These are phyloP conservation scores for Sitodiplosis mosellana DNA, from an alignment of 1,140 invertebrate genomes.

Conservation along the genomic window DNA sequence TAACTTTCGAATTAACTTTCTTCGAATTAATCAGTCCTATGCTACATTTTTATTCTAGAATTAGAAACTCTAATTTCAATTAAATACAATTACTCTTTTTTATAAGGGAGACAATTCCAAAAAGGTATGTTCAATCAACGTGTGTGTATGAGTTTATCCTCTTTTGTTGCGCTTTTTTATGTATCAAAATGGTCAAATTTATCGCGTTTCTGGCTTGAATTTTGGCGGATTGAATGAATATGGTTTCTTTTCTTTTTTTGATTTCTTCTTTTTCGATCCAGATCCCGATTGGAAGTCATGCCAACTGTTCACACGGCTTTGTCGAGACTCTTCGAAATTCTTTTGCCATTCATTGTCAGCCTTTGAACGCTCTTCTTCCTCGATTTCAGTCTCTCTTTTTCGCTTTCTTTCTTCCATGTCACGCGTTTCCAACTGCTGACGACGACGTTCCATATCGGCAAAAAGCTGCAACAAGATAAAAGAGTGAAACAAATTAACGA, in stretches of 20 bases:
- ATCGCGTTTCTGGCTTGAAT: conserved; percentile 88
- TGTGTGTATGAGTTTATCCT: too few relatives aligned
- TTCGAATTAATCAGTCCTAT: too few relatives aligned
- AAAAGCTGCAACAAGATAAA: conserved; percentile 41
- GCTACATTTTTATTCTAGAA: too few relatives aligned
- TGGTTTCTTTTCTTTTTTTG: conserved; percentile 51
- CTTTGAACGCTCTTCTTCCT: conserved; percentile 75
- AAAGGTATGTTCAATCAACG: too few relatives aligned
- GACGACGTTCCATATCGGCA: conserved; percentile 86
- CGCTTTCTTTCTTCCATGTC: conserved; percentile 89
- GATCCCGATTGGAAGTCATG: conserved; percentile 73
- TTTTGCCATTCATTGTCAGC: conserved; percentile 90
- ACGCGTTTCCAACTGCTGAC: conserved; percentile 63
- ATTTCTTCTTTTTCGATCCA: conserved; percentile 39
- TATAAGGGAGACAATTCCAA: too few relatives aligned
- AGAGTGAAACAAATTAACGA: too few relatives aligned
- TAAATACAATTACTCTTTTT: too few relatives aligned
- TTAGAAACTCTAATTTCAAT: too few relatives aligned
- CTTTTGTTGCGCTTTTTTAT: too few relatives aligned
- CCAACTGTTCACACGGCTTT: conserved; percentile 90
- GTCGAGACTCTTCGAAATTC: conserved; percentile 94
- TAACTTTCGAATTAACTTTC: too few relatives aligned
- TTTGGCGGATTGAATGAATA: conserved; percentile 85
- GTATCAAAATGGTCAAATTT: conserved; percentile 17
- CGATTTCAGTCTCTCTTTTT: conserved; percentile 85